Evolutionary conservation across 2,888 invertebrate species (phyloP).

Genomic region (Melieria omissa): DNA sequence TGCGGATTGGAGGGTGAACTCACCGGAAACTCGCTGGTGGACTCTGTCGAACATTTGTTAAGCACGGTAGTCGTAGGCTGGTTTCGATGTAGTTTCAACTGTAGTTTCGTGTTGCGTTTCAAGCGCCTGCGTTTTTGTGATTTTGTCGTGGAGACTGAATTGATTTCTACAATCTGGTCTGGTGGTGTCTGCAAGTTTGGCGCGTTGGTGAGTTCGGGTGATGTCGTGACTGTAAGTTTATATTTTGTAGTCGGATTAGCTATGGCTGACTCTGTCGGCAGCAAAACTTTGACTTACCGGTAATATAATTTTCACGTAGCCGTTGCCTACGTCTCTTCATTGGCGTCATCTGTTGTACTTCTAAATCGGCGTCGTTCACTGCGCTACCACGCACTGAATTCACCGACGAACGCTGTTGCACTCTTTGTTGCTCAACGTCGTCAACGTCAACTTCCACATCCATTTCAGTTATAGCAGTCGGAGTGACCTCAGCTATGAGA

Average conservation of each 20-base stretch:
- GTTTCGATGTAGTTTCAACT: slow-evolving; percentile 38
- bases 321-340: not conserved
- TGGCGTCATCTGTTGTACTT: not conserved
- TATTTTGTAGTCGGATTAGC: not conserved
- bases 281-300: slow-evolving; percentile 22
- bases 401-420: not conserved
- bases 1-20: slow-evolving; percentile 61
- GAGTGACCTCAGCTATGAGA: no score
- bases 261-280: not conserved
- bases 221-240: not conserved
- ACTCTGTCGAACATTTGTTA: slow-evolving; percentile 47
- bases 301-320: slow-evolving; percentile 14
- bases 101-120: slow-evolving; percentile 40
- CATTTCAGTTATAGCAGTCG: no score
- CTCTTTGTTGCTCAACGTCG: slow-evolving; percentile 2
- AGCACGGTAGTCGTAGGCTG: slow-evolving; percentile 31
- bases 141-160: slow-evolving; percentile 47
- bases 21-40: slow-evolving; percentile 64
- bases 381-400: not conserved
- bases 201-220: not conserved
- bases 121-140: slow-evolving; percentile 43
- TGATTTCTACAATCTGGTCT: slow-evolving; percentile 46
- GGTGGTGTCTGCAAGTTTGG: slow-evolving; percentile 15
- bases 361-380: not conserved
- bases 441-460: slow-evolving; percentile 30